These are phyloP conservation scores for Himantopus leucocephalus DNA, from an alignment of 2,113 vertebrate species.

Conservation along the genomic window DNA sequence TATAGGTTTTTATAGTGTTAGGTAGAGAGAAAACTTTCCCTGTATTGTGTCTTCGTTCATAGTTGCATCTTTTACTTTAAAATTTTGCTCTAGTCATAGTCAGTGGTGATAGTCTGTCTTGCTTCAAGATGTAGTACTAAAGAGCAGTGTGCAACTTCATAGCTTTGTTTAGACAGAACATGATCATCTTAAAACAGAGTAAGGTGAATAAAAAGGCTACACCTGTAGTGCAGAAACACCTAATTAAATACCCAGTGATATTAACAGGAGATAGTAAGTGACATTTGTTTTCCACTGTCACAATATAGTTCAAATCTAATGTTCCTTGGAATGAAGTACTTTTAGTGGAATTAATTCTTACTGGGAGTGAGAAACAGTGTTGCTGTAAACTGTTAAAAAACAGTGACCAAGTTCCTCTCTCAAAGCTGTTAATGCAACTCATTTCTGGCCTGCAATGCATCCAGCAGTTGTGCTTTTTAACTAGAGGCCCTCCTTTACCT, in stretches of 20 bases:
- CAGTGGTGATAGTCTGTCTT: not conserved
- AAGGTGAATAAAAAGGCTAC: not conserved
- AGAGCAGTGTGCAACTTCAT: not conserved
- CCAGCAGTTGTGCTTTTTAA: not conserved
- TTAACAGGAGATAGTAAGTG: not conserved
- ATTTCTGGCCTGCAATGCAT: not conserved
- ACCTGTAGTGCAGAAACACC: slow-evolving; percentile 2
- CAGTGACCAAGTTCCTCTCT: not conserved
- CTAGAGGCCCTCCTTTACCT: not conserved
- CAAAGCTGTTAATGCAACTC: not conserved
- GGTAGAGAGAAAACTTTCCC: slow-evolving; percentile 27
- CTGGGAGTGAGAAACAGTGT: not conserved
- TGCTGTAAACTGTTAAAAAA: not conserved
- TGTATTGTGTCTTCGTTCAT: not conserved
- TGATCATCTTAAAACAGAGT: not conserved
- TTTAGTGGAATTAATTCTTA: not conserved
- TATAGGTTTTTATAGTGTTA: not conserved
- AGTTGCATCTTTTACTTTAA: slow-evolving; percentile 8
- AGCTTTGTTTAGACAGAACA: slow-evolving; percentile 18
- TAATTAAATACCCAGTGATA: not conserved
- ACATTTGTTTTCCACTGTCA: not conserved
- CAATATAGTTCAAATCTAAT: not conserved
- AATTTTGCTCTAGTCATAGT: not conserved
- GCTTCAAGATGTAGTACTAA: slow-evolving; percentile 42
- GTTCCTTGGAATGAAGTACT: not conserved